phyloP scores from a whole-genome alignment of 2,888 invertebrate genomes.

The Pheosia tremula region DNA sequence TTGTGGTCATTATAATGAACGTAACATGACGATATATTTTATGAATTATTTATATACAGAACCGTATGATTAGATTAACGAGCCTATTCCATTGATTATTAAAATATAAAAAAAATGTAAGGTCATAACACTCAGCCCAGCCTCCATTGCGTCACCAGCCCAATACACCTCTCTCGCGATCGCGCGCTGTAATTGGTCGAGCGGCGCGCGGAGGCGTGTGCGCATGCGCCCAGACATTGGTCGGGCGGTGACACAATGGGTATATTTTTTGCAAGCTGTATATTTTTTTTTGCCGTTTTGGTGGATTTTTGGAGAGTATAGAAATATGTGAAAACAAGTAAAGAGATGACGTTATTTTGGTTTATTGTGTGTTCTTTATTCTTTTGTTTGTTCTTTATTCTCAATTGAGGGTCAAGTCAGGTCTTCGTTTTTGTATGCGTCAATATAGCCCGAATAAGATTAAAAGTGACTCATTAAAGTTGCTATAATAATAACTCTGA shows the following conservation, averaged over 20 bases:
- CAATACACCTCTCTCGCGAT: background rate
- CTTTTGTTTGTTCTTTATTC: background rate
- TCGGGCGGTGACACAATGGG: conserved; percentile 8
- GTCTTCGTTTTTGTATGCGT: too few species aligned
- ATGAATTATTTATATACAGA: background rate
- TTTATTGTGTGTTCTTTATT: background rate
- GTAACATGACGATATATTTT: too few species aligned
- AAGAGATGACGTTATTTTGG: background rate
- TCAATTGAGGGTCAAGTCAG: too few species aligned
- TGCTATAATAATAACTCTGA: too few species aligned
- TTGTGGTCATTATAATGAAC: too few species aligned
- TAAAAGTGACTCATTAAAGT: too few species aligned
- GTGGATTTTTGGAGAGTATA: background rate
- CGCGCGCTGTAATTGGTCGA: conserved; percentile 30
- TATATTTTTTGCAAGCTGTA: background rate
- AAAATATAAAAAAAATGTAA: background rate
- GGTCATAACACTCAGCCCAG: background rate
- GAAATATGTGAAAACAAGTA: background rate
- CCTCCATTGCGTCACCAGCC: conserved; percentile 10
- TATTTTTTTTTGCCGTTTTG: conserved; percentile 4
- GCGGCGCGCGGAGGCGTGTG: conserved; percentile 29
- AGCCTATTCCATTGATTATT: background rate
- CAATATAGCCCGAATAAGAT: too few species aligned
- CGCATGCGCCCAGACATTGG: conserved; percentile 28
- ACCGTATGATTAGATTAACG: background rate